Evolutionary conservation across 1,140 invertebrate species (phyloP), one percentile per base, ranked within the genome.

Genomic region (Parasteatoda tepidariorum): DNA sequence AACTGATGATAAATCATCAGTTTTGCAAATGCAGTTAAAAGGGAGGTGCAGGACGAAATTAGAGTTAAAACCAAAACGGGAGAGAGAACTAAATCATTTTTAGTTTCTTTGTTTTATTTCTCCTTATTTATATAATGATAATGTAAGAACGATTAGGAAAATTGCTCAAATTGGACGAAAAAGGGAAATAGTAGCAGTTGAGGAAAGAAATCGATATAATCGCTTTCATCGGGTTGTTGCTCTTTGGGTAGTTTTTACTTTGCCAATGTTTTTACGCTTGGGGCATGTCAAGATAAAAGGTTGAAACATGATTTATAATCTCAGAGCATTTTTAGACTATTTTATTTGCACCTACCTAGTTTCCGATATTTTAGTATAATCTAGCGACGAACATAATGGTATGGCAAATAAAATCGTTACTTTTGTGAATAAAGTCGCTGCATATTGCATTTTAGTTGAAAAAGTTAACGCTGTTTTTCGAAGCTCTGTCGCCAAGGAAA

Each of bases 121-220:
- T 41, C 31, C 6, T 22, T 13, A 13, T n/a, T 31, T n/a, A n/a
- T 30, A 61, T 79, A 79, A 79, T 79, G 76, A 79, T 79, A 79
- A 79, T 55, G 76, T 68, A 67, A 4, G 64, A 41, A 38, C 76
- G 76, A 79, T 79, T 79, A 79, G 76, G 30, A 79, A 79, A 79
- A 68, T 79, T 79, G 76, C 62, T 62, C 62, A 67, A 79, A 79
- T 79, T 68, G 76, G 62, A 79, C 68, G 64, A 79, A 79, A 79
- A 48, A n/a, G 64, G 62, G 38, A 68, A 68, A 75, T 54, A 38
- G 38, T 48, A 24, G 61, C 34, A 54, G 26, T 55, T 24, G 31
- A 6, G 33, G 13, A 68, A 79, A 18, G 15, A 13, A 24, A 79
- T 79, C 76, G 41, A 57, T 79, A 28, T 54, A 68, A 68, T 68